Conservation (phyloP, 2,888 invertebrate species). For the Tenthredo distinguenda region DNA sequence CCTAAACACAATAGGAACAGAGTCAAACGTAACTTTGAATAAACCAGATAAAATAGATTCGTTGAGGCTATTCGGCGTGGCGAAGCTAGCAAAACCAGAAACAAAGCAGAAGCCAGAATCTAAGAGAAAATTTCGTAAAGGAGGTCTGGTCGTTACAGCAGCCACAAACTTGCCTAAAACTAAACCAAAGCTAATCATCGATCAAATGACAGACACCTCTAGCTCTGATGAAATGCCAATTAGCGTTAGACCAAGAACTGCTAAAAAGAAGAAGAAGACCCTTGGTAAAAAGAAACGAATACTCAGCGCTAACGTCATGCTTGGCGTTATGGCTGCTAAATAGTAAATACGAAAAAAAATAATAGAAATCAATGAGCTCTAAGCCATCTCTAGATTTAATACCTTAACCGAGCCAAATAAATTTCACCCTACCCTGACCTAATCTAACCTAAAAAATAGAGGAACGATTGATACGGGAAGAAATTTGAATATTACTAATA, state of each 20-base stretch:
- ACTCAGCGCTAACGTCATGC: constrained; percentile 63
- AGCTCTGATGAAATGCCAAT: constrained; percentile 67
- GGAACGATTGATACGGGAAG: neutral
- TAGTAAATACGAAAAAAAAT: neutral
- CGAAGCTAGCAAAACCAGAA: constrained; percentile 64
- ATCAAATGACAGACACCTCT: constrained; percentile 67
- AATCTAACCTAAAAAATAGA: neutral
- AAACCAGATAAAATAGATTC: constrained; percentile 67
- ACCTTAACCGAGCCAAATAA: neutral
- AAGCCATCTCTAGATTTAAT: neutral
- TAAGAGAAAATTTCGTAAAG: constrained; percentile 80
- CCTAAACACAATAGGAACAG: constrained; percentile 58
- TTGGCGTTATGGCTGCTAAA: constrained; percentile 21
- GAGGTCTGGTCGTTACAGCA: constrained; percentile 82
- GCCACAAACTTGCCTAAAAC: constrained; percentile 61
- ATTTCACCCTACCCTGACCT: neutral
- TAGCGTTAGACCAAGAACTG: constrained; percentile 59
- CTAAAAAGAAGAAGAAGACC: constrained; percentile 61
- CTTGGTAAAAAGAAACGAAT: constrained; percentile 63
- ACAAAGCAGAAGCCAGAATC: constrained; percentile 57
- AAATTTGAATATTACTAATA: neutral
- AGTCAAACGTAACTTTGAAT: constrained; percentile 55
- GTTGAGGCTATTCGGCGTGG: constrained; percentile 66
- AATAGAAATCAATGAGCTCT: neutral
- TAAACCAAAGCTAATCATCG: constrained; percentile 58